Base-by-base conservation (phyloP, 2,797 vertebrate genomes). In the Acomys russatus region DNA sequence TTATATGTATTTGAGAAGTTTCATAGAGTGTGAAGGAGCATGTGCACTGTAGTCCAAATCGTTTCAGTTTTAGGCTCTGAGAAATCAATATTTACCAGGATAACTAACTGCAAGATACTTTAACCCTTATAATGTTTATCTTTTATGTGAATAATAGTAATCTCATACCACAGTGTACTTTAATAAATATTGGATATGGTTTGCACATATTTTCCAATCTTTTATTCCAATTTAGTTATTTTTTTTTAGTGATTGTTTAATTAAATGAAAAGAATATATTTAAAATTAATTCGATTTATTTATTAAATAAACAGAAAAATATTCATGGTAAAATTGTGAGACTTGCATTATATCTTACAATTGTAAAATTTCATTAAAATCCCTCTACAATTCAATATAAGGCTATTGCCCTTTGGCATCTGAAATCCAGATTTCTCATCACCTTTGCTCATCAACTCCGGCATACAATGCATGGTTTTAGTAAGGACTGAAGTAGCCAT, bases 371-470 rank as follows among this genome's bases (percentile, higher is more conserved):
- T 73, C 78, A 8, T 73, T 35, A 88, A 70, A 92, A 90, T 35
- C 83, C 83, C 11, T 91, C 38, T 93, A 28, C 22, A 92, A 33
- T 44, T 90, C 59, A 80, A 88, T 63, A 38, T 85, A 71, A 88
- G 12, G 15, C 9, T 51, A 38, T 33, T 83, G 61, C 10, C 23
- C 38, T 91, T 28, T 3, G 83, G 25, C 4, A 49, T 79, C 64
- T 88, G 70, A 82, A 33, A 38, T 1, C 9, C 14, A 38, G 56
- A 68, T 38, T 94, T 87, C 51, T 30, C 5, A 71, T 49, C 30
- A 33, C 18, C 2, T 59, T n/a, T 92, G 28, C 3, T 74, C n/a
- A n/a, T 96, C 30, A 71, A 6, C 0, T 56, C 35, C 66, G 18
- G 51, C 64, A 15, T n/a, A 35, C 20, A 78, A 82, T 18, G 0